phyloP scores from a whole-genome alignment of 53 echinoderm and acorn worm species.

The Hippasteria phrygiana region DNA sequence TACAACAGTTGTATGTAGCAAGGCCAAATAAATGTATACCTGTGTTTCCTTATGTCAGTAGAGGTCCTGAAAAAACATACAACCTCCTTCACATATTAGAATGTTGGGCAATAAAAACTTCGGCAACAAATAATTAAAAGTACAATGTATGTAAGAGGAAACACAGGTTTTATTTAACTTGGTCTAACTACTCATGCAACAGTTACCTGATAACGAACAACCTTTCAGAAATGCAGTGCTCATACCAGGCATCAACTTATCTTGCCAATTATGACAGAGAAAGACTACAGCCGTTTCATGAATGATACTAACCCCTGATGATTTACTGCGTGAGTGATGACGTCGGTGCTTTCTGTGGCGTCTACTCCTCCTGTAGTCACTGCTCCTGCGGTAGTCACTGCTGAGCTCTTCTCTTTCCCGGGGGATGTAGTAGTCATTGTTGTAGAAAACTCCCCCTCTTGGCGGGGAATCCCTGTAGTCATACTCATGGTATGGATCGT shows the following conservation, averaged over 20 bases:
- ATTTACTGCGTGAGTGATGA: constrained; percentile 47
- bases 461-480: constrained; percentile 61
- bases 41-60: too few relatives aligned
- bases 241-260: constrained; percentile 11
- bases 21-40: too few relatives aligned
- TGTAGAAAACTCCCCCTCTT: constrained; percentile 37
- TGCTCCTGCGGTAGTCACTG: constrained; percentile 52
- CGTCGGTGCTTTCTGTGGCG: constrained; percentile 61
- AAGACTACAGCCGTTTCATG: constrained; percentile 35
- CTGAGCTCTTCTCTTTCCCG: constrained; percentile 63
- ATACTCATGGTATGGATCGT: constrained; percentile 59
- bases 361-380: constrained; percentile 57
- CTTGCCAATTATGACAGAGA: constrained; percentile 3
- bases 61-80: too few relatives aligned
- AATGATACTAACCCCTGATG: constrained; percentile 64
- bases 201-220: background rate
- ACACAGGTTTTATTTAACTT: background rate
- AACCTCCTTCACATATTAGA: too few relatives aligned
- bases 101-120: too few relatives aligned
- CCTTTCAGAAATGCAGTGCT: constrained; percentile 43
- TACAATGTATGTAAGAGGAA: too few relatives aligned
- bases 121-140: too few relatives aligned
- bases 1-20: background rate
- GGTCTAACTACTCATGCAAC: background rate
- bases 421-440: constrained; percentile 56